A percentile compares a stretch with the other conserved stretches of the same genome.
phyloP scores from a whole-genome alignment of 1,140 invertebrate genomes.

The Pachyrhynchus sulphureomaculatus region DNA sequence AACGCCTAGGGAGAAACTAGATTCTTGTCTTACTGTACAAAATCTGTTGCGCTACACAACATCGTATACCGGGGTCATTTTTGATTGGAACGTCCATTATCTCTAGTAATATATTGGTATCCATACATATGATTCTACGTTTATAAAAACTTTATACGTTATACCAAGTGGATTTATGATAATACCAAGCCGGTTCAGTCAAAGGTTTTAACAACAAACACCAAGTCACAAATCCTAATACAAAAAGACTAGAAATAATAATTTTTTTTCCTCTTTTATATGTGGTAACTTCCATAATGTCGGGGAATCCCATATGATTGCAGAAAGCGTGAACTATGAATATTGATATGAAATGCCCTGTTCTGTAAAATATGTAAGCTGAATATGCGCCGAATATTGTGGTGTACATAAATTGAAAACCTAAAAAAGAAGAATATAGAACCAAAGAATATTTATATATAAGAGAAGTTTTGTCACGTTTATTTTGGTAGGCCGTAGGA shows the following conservation, averaged over 20 bases:
- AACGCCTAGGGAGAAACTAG: too few relatives aligned
- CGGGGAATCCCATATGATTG: conserved; percentile 95
- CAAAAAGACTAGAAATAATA: conserved; percentile 65
- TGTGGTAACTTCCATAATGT: conserved; percentile 74
- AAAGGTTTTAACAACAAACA: conserved; percentile 73
- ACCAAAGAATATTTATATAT: conserved; percentile 14
- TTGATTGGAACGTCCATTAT: too few relatives aligned
- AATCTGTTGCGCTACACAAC: too few relatives aligned
- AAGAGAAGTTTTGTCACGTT: background rate
- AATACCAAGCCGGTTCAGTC: conserved; percentile 76
- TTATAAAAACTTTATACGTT: background rate
- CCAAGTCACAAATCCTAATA: conserved; percentile 78
- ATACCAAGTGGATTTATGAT: conserved; percentile 57
- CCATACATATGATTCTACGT: too few relatives aligned
- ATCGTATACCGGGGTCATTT: too few relatives aligned
- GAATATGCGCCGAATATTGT: conserved; percentile 93
- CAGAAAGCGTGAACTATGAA: conserved; percentile 90
- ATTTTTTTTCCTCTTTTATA: conserved; percentile 66
- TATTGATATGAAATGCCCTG: conserved; percentile 86
- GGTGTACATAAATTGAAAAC: conserved; percentile 89
- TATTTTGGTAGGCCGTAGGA: too few relatives aligned
- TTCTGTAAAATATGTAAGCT: conserved; percentile 81
- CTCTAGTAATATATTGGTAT: too few relatives aligned
- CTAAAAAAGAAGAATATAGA: conserved; percentile 54
- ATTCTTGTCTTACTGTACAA: too few relatives aligned